phyloP scores from a whole-genome alignment of 1,140 invertebrate species.

The Listronotus bonariensis region DNA sequence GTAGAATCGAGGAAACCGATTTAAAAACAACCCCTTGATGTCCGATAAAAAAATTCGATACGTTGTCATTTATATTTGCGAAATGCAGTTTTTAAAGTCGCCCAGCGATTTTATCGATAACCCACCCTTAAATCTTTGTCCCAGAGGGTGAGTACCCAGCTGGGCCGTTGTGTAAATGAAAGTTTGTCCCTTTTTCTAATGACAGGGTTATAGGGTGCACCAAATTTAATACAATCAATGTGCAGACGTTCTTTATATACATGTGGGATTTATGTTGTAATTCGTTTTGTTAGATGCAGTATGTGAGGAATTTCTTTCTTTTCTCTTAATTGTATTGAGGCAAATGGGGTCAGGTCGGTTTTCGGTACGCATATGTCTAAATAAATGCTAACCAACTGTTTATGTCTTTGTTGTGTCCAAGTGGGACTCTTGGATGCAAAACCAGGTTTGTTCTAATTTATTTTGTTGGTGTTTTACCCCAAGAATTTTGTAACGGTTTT shows the following conservation, averaged over 20 bases:
- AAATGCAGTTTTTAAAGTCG: constrained; percentile 28
- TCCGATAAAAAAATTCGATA: constrained; percentile 35
- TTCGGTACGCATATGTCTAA: background rate
- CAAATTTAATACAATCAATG: constrained; percentile 29
- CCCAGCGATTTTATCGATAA: constrained; percentile 23
- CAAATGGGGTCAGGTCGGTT: constrained; percentile 4
- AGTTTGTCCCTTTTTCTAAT: constrained; percentile 32
- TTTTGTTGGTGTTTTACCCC: too few relatives aligned
- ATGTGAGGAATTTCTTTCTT: constrained; percentile 27
- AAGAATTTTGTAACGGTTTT: too few relatives aligned
- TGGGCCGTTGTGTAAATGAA: constrained; percentile 23
- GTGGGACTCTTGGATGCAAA: too few relatives aligned
- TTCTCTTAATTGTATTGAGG: constrained; percentile 27
- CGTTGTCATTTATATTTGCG: constrained; percentile 31
- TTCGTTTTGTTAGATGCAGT: constrained; percentile 19
- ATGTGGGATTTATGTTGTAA: constrained; percentile 33
- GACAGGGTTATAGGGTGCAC: constrained; percentile 35
- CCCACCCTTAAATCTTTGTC: constrained; percentile 1
- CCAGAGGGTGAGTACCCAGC: background rate
- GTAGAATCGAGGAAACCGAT: constrained; percentile 29
- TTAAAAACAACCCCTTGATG: constrained; percentile 39
- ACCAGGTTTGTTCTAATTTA: too few relatives aligned
- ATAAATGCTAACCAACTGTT: background rate
- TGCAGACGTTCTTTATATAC: constrained; percentile 23
- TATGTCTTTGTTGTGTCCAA: too few relatives aligned